phyloP scores from a whole-genome alignment of 2,113 vertebrate genomes.

The Pelecanus crispus region DNA sequence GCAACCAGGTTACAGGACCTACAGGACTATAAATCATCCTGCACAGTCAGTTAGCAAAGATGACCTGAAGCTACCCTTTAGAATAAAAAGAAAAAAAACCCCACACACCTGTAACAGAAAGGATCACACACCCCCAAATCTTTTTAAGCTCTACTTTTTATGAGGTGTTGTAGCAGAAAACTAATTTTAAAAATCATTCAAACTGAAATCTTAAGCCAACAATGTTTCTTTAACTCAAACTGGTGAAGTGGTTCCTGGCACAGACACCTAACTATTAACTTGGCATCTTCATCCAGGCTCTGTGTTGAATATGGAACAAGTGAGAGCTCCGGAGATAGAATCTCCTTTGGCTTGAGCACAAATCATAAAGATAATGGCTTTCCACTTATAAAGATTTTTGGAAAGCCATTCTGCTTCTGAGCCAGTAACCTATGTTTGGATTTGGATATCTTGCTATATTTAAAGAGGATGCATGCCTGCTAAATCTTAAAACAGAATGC shows the following conservation, averaged over 20 bases:
- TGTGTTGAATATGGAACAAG: not conserved
- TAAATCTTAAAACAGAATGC: not conserved
- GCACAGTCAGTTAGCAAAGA: not conserved
- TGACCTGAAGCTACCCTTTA: not conserved
- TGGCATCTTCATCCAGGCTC: slow-evolving; percentile 34
- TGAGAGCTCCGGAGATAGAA: not conserved
- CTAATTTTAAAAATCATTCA: not conserved
- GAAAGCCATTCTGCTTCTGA: slow-evolving; percentile 9
- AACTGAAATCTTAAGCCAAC: not conserved
- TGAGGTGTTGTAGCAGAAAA: not conserved
- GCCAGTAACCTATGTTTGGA: slow-evolving; percentile 7
- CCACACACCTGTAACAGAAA: not conserved
- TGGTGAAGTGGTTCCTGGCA: slow-evolving; percentile 28
- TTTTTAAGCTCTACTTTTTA: not conserved
- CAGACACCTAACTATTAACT: slow-evolving; percentile 1
- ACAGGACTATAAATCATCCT: not conserved
- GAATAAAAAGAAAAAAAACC: not conserved
- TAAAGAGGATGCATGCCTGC: not conserved
- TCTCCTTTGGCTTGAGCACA: slow-evolving; percentile 41
- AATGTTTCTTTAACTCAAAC: not conserved
- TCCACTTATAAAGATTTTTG: not conserved
- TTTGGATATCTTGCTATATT: not conserved
- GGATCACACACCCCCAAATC: not conserved
- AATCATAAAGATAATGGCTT: slow-evolving; percentile 22
- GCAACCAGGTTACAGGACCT: not conserved